Evolutionary conservation across 2,113 vertebrate genomes (phyloP).

Genomic region (Hylia prasina): DNA sequence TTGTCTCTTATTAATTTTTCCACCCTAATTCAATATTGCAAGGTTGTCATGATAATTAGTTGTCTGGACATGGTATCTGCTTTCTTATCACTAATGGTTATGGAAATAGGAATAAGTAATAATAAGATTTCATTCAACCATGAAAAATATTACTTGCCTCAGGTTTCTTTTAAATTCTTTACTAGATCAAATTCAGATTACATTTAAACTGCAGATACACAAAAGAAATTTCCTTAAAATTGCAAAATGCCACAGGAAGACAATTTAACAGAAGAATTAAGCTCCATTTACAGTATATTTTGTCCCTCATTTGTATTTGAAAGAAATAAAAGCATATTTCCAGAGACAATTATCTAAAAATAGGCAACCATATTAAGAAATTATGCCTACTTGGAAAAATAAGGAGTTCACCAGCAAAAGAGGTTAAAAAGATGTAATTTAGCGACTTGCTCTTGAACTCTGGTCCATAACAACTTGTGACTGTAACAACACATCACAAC

Average conservation of each 20-base stretch:
- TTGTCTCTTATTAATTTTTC: constrained; percentile 6
- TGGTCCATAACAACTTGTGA: background rate
- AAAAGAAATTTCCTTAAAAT: constrained; percentile 1
- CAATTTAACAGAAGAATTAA: background rate
- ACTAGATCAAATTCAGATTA: constrained; percentile 41
- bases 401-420: background rate
- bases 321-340: background rate
- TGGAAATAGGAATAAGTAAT: background rate
- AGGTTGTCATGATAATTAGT: constrained; percentile 30
- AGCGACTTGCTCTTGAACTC: background rate
- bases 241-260: background rate
- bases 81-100: constrained; percentile 24
- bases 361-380: background rate
- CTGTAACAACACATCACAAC: background rate
- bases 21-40: constrained; percentile 11
- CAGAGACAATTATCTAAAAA: background rate
- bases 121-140: background rate
- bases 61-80: background rate
- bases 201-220: constrained; percentile 9
- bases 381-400: background rate
- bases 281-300: background rate
- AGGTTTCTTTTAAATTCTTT: constrained; percentile 16
- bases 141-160: constrained; percentile 15
- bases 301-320: background rate
- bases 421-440: background rate